Evolutionary conservation across 2,797 vertebrate genomes (phyloP).

Genomic region (Gymnothorax javanicus): DNA sequence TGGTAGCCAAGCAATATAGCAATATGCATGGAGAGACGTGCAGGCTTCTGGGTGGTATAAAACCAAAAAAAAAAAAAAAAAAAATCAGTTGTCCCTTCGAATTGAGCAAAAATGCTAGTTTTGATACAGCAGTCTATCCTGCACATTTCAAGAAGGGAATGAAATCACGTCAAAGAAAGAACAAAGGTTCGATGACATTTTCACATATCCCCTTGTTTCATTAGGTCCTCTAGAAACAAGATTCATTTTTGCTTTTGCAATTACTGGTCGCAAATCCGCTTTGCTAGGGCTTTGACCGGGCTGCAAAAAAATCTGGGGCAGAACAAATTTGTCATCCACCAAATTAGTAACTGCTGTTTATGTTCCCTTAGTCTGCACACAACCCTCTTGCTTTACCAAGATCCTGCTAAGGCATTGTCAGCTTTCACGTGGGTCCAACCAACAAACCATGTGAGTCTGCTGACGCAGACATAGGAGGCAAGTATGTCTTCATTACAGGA

Average conservation of each 20-base stretch:
- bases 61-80: neutral
- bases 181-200: neutral
- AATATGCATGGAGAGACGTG: neutral
- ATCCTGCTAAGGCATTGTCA: neutral
- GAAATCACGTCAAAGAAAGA: neutral
- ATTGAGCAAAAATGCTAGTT: neutral
- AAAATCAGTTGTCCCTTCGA: neutral
- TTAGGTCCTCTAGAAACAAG: constrained; percentile 5
- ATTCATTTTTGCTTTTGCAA: neutral
- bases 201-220: neutral
- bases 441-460: constrained; percentile 34
- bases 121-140: neutral
- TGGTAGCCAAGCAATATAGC: neutral
- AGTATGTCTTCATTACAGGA: neutral
- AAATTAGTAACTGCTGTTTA: neutral
- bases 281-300: neutral
- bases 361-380: no score
- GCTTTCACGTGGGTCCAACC: constrained; percentile 34
- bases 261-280: neutral
- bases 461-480: constrained; percentile 7
- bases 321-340: neutral
- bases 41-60: neutral
- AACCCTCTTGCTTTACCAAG: neutral
- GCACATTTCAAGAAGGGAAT: neutral
- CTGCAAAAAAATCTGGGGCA: constrained; percentile 13